Percentiles rank a stretch among this genome's conserved stretches.
phyloP scores from a whole-genome alignment of 2,888 invertebrate species.

The Dryocosmus kuriphilus region DNA sequence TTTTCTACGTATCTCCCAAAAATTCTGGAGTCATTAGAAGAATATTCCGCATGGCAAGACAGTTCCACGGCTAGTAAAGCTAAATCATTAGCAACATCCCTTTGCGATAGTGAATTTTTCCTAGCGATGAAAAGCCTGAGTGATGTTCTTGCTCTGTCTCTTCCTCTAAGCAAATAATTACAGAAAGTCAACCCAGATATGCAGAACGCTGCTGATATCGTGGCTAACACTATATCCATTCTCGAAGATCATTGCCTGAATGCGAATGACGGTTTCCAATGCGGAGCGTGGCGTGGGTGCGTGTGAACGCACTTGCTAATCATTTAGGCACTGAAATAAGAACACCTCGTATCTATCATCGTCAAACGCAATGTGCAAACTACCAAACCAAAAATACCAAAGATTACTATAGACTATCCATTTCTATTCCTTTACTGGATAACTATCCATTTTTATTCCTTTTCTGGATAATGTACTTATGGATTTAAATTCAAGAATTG shows the following conservation, averaged over 20 bases:
- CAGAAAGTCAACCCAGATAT: conserved; percentile 46
- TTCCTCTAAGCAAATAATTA: no score
- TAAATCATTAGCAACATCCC: no score
- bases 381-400: conserved; percentile 17
- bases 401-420: no score
- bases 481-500: no score
- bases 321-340: conserved; percentile 39
- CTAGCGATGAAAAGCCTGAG: conserved; percentile 36
- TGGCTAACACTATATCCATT: conserved; percentile 28
- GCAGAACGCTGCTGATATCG: conserved; percentile 42
- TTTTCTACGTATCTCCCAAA: background rate
- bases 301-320: conserved; percentile 13
- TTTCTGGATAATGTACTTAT: no score
- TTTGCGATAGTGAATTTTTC: conserved; percentile 37
- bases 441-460: no score
- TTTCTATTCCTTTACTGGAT: no score
- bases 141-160: conserved; percentile 39
- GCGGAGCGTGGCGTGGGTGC: conserved; percentile 36
- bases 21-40: no score
- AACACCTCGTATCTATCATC: conserved; percentile 39
- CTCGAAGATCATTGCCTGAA: conserved; percentile 39
- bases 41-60: conserved; percentile 15
- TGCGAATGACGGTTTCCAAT: conserved; percentile 36
- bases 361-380: conserved; percentile 43
- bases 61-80: no score